Evolutionary conservation across 1,140 invertebrate species (phyloP), one percentile per base, ranked within the genome.

Genomic region (Pachyrhynchus sulphureomaculatus): DNA sequence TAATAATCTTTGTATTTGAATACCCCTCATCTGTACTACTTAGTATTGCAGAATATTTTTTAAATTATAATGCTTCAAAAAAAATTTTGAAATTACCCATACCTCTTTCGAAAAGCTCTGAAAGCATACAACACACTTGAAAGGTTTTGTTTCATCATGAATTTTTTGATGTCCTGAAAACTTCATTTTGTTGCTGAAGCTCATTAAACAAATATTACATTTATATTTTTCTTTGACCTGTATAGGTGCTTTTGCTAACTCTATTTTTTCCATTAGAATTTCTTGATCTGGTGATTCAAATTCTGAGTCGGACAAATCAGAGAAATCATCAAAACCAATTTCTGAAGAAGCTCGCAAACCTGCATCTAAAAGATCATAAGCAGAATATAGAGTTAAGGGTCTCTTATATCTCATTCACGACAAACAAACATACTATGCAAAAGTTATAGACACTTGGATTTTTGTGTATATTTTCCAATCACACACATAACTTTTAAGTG

Each of bases 121-220:
- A 5, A 39, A 47, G 57, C 68, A 68, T 29, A 44, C 13, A 17
- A 58, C 13, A 57, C 68, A 70, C 24, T 62, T 64, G 26, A 59
- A 69, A 37, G 52, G 52, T 37, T 66, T 67, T 12, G 41, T 47
- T n/a, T 65, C 36, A 15, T 61, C 49, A 33, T 70, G 68, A 41
- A 51, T 55, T 26, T 60, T 68, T 49, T 49, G 37, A 34, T 70
- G 68, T 29, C 48, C 54, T 10, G 53, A 26, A 44, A 60, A 63
- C 15, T 61, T 64, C n/a, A 32, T 51, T 59, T 63, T 68, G 18
- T 66, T 62, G 13, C 32, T 65, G 48, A 70, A 70, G 26, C 41
- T 54, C 41, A 55, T 57, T 39, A 48, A 6, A 57, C 68, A 70
- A 23, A 48, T 21, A 15, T 24, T 18, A 65, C 68, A 70, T 23